Base-by-base conservation (phyloP, 2,797 vertebrate species). In the Molothrus ater region DNA sequence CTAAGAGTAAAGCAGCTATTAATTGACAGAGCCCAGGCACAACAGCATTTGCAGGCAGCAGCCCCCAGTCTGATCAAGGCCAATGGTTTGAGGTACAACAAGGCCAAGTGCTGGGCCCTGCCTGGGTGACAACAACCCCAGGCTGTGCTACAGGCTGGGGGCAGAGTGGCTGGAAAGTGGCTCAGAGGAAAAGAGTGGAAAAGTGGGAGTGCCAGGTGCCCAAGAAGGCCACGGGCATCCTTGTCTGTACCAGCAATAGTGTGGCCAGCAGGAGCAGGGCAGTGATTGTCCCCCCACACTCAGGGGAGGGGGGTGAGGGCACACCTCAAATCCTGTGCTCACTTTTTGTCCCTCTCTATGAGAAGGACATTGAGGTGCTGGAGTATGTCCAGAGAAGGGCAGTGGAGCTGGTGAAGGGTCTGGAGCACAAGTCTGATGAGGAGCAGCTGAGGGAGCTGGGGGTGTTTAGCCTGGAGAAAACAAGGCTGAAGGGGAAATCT, bases 341-440 rank as follows among this genome's bases (percentile, higher is more conserved):
- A 43, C 9, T 36, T 82, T 20, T 43, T 53, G 36, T 10, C 22
- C 32, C 42, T 63, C 36, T 7, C 13, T 48, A 6, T 14, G 3
- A 36, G 34, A 54, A 29, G 7, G 42, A 69, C 16, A 48, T 2
- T 28, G 28, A 69, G 15, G 22, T 1, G 22, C 71, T 63, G 48
- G 32, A 43, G 7, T 1, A 0, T 3, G 22, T 56, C 42, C 63
- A 69, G 19, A 75, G 31, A 61, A 74, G 4, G 22, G 32, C 36
- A 75, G 11, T 0, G 0, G 26, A 69, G 13, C 22, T 56, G 32
- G 22, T 24, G 47, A 48, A 48, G 40, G 22, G 5, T 53, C 31
- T 54, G 34, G 22, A 56, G 48, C 63, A 74, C 31, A 75, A 32
- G 13, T 22, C 21, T 24, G 1, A 43, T 24, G 24, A 69, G 42